A percentile compares a stretch with the other conserved stretches of the same genome.
phyloP scores from a whole-genome alignment of 2,113 vertebrate genomes.

The Cyprinus carpio region DNA sequence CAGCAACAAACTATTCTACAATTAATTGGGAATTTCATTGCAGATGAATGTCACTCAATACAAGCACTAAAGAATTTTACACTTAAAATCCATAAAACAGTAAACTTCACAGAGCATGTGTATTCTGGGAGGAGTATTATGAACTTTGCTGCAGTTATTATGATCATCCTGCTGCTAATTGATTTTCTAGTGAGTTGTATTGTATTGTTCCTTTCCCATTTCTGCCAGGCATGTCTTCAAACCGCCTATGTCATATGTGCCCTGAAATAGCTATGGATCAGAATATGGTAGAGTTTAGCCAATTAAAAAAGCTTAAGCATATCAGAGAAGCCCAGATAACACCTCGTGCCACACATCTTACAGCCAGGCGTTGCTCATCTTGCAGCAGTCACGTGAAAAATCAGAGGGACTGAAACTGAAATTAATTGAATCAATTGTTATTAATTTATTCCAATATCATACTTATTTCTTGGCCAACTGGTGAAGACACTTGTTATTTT shows the following conservation, averaged over 20 bases:
- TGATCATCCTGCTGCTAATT: not conserved
- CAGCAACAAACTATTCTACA: not conserved
- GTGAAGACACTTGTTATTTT: not conserved
- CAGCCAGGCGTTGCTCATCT: not conserved
- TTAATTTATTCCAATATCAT: not conserved
- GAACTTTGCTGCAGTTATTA: conserved; percentile 1
- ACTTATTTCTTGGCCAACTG: not conserved
- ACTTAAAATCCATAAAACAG: not conserved
- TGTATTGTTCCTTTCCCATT: not conserved
- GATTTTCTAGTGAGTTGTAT: not conserved
- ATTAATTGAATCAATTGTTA: not conserved
- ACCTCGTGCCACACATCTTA: not conserved
- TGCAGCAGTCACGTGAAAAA: conserved; percentile 23
- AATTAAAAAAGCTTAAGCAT: conserved; percentile 29
- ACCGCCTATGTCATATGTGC: not conserved
- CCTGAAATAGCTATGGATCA: conserved; percentile 22
- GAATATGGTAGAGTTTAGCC: conserved; percentile 39
- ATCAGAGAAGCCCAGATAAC: conserved; percentile 26
- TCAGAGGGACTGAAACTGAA: not conserved
- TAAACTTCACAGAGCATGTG: not conserved
- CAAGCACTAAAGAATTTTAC: not conserved
- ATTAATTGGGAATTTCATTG: not conserved
- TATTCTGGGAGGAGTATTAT: not conserved
- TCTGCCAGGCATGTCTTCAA: not conserved
- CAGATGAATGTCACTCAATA: not conserved